Base-by-base conservation (phyloP, 2,113 vertebrate species). In the Nerophis lumbriciformis region DNA sequence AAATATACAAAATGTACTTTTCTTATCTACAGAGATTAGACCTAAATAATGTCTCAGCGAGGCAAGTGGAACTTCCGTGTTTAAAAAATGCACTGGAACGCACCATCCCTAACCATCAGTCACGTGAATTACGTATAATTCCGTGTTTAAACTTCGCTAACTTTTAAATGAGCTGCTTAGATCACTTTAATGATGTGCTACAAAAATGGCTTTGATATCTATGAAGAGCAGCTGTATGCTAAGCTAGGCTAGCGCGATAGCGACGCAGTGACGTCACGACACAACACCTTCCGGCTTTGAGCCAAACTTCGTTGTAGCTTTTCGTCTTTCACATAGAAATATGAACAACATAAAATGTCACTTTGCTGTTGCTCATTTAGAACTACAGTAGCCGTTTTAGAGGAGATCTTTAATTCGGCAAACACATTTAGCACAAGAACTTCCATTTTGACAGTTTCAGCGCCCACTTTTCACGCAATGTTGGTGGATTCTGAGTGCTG, bases 351-450 rank as follows among this genome's bases (percentile, higher is more conserved):
- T 6, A 57, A 57, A 6, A 12, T 44, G 21, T 44, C 6, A 44
- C 13, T 14, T 44, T 13, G 4, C 12, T 13, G 5, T 4, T 6
- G 55, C 15, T 56, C 38, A 4, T 44, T 16, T 42, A 4, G 38
- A 12, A n/a, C 9, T n/a, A 15, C 4, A 6, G 0, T 19, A 9
- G 14, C 2, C 1, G 15, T 0, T 16, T 37, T 1, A 13, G 1
- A 5, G 0, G 0, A 0, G 6, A 0, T 48, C 2, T 50, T 39
- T 8, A n/a, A 44, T 64, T 61, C 67, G 56, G 60, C 56, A 1
- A 2, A 36, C 4, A 36, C 5, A 4, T 37, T 16, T 44, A 19
- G 11, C 44, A 19, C 16, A 11, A 13, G 6, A 44, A 38, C 5
- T 12, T 44, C 7, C 6, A 4, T 39, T 5, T 13, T 11, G 5